Evolutionary conservation across 2,888 invertebrate genomes (phyloP), one percentile per base, ranked within the genome.

Genomic region (Heliconius hortense): DNA sequence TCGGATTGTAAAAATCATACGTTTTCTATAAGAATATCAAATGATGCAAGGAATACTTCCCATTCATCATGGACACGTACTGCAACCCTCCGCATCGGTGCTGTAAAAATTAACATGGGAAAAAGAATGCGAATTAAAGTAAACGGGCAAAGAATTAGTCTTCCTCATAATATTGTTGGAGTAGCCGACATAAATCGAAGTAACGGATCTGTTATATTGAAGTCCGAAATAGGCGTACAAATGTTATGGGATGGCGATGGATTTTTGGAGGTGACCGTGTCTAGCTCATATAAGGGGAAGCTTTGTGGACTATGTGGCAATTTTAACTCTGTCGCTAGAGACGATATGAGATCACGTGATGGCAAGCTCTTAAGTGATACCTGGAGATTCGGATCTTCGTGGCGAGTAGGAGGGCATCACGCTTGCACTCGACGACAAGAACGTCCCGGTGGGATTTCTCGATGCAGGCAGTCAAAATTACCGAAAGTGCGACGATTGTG

Each of bases 281-380:
- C 96, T 21, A 96, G 95, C 77, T 94, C 91, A 73, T 97, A 96
- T 91, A 97, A 96, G 88, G 95, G 95, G 76, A 96, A 96, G 83
- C 89, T 98, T 76, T 98, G 98, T 86, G 99, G 99, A 21, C 93
- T 99, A 26, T 99, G 99, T 86, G 99, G 99, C 1, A 99, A 99
- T 88, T 99, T 97, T 90, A 99, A 99, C 90, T 96, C 96, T 67
- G 94, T 97, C 79, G 96, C 96, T 4, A 95, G 97, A 80, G 99
- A 98, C 88, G 99, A 98, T 91, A 95, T 98, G 85, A 96, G 94
- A 80, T 95, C 96, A 71, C 95, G 96, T 72, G 95, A 95, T 80
- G 97, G 97, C 15, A 94, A 94, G 69, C 90, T 96, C 69, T 95
- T 97, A 77, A 94, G 94, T 67, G 97, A 97, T 81, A 87, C 91